These are phyloP conservation scores for Thalassoma bifasciatum DNA, from an alignment of 2,113 vertebrate species.

Conservation along the genomic window DNA sequence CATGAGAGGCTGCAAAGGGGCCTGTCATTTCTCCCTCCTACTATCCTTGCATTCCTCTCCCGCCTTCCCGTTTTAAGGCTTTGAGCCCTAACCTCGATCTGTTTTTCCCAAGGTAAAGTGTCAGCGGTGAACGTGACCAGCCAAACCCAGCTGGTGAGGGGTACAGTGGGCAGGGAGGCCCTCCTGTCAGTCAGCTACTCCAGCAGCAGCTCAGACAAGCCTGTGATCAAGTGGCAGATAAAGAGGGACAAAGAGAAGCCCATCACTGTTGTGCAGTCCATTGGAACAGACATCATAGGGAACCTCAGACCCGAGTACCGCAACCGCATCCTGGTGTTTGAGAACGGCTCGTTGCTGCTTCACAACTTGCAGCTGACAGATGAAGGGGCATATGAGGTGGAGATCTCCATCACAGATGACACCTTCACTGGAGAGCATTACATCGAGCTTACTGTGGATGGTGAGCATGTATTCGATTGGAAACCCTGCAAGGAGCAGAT, in stretches of 20 bases:
- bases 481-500: not conserved
- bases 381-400: conserved; percentile 94
- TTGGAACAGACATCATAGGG: conserved; percentile 94
- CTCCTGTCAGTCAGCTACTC: conserved; percentile 94
- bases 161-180: conserved; percentile 89
- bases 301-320: conserved; percentile 92
- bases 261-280: conserved; percentile 95
- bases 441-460: conserved; percentile 95
- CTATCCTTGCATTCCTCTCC: not conserved
- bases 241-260: conserved; percentile 89
- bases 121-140: conserved; percentile 93
- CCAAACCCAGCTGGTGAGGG: conserved; percentile 86
- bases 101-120: conserved; percentile 82
- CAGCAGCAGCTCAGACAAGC: conserved; percentile 91
- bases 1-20: conserved; percentile 6
- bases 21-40: not conserved
- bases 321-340: conserved; percentile 91
- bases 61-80: not conserved
- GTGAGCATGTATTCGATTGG: conserved; percentile 75
- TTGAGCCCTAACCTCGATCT: not conserved
- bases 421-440: conserved; percentile 93
- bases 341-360: conserved; percentile 94
- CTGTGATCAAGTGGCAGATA: conserved; percentile 97
- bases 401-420: conserved; percentile 98
- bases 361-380: conserved; percentile 91